Conservation (phyloP, 35 echinoderm and acorn worm genomes). For the Acanthaster planci region DNA sequence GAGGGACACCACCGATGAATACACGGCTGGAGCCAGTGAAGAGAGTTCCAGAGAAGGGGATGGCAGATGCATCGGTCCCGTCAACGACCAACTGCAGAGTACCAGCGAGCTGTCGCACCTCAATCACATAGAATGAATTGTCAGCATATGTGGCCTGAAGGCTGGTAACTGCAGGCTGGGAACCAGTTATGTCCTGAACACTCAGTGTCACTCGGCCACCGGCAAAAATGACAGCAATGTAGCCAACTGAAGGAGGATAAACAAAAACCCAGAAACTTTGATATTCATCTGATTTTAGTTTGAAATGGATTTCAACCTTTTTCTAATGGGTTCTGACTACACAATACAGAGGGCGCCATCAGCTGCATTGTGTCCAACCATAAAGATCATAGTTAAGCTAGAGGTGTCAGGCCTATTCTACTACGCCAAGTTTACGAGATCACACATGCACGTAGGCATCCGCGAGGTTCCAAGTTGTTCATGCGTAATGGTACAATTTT, state of each 20-base stretch:
- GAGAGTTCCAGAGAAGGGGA: conserved; percentile 19
- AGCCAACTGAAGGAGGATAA: background rate
- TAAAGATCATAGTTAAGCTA: no score
- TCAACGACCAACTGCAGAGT: conserved; percentile 41
- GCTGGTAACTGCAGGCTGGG: conserved; percentile 20
- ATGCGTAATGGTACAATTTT: no score
- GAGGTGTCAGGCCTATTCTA: no score
- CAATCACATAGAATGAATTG: conserved; percentile 49
- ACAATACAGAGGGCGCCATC: no score
- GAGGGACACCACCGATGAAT: conserved; percentile 60
- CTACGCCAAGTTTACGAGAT: no score
- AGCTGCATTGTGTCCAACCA: no score
- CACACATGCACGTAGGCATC: no score
- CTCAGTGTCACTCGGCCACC: conserved; percentile 5
- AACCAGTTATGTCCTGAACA: background rate
- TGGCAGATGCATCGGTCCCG: conserved; percentile 24
- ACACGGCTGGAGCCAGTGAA: conserved; percentile 48
- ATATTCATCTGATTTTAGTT: no score
- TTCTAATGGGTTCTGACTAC: no score
- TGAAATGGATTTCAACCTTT: no score
- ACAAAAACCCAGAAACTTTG: background rate
- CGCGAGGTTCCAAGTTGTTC: no score
- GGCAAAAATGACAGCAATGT: background rate
- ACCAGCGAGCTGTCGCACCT: conserved; percentile 36
- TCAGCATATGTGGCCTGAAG: conserved; percentile 20